A percentile compares a stretch with the other conserved stretches of the same genome.
These are phyloP conservation scores for Archivesica marissinica DNA, from an alignment of 1,140 invertebrate species.

Conservation along the genomic window DNA sequence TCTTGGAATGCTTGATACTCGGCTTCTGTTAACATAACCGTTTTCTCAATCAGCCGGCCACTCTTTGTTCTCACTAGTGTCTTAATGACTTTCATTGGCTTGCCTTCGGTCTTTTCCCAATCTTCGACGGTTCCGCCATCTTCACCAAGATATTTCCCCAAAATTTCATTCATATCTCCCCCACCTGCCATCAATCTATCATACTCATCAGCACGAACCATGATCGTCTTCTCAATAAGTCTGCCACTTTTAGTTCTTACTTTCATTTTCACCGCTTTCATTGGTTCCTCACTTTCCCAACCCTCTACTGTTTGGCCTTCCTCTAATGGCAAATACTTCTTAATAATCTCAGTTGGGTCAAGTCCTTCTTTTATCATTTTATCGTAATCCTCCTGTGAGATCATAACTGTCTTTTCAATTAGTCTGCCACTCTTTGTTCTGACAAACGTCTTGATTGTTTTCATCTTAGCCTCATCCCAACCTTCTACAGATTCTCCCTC, in stretches of 20 bases:
- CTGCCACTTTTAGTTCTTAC: conserved; percentile 83
- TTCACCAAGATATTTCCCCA: conserved; percentile 78
- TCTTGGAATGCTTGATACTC: conserved; percentile 80
- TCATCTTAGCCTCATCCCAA: conserved; percentile 82
- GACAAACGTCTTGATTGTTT: conserved; percentile 82
- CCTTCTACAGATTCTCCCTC: conserved; percentile 80
- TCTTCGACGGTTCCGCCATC: conserved; percentile 78
- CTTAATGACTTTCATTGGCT: conserved; percentile 80
- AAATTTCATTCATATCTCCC: conserved; percentile 74
- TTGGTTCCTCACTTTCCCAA: conserved; percentile 80
- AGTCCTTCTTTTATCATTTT: conserved; percentile 79
- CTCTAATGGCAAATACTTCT: conserved; percentile 79
- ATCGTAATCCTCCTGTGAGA: conserved; percentile 82
- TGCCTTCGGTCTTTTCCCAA: conserved; percentile 74
- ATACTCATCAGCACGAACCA: conserved; percentile 82
- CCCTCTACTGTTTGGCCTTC: conserved; percentile 80
- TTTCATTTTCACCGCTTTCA: conserved; percentile 81
- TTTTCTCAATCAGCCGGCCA: conserved; percentile 81
- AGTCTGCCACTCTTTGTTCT: conserved; percentile 82
- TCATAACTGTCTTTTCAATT: conserved; percentile 82
- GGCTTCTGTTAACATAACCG: conserved; percentile 82
- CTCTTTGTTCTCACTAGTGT: conserved; percentile 81
- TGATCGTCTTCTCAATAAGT: conserved; percentile 82
- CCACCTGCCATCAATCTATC: conserved; percentile 78
- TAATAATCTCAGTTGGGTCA: conserved; percentile 76